Base-by-base conservation (phyloP, 2,888 invertebrate genomes). In the Eutolmus rufibarbis region DNA sequence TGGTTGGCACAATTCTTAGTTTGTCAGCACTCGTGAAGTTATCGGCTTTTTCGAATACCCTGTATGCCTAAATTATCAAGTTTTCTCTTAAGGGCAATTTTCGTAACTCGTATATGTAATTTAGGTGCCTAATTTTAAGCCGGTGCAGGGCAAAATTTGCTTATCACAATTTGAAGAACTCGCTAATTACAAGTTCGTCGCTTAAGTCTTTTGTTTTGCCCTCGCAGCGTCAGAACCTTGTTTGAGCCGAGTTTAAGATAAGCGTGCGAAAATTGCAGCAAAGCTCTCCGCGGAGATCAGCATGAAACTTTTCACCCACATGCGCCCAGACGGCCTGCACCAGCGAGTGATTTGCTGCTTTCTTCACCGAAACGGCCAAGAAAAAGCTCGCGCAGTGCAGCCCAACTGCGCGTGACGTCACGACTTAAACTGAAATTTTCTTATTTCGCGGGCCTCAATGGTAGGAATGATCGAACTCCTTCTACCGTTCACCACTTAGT, bases 401-500 rank as follows among this genome's bases (percentile, higher is more conserved):
- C 28, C 85, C 74, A 9, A 31, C 28, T 43, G 43, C 28, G n/a
- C 23, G 28, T 74, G 74, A 85, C 85, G 85, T 85, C 74, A 74
- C 28, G 23, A 14, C 46, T 74, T 74, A 74, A 77, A 86, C 23
- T 86, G 77, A 74, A 74, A 77, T 77, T 86, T 86, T 86, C 37
- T 76, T 56, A 34, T 77, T 74, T 86, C 81, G 87, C 74, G 66
- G 14, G 87, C 88, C 89, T 88, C 88, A 88, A 88, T 88, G 89
- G 89, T 88, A 88, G 89, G 89, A 89, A 89, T 88, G 89, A 89
- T 88, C 90, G 90, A 90, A 90, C 91, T 90, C 91, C 90, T 91
- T 90, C 91, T 90, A 90, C 90, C 90, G 90, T 89, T 90, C 89
- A 89, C 89, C 89, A 88, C 89, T 92, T 91, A 92, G 92, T 92